These are phyloP conservation scores for Paraplagusia blochii DNA, from an alignment of 2,113 vertebrate genomes.

Conservation along the genomic window DNA sequence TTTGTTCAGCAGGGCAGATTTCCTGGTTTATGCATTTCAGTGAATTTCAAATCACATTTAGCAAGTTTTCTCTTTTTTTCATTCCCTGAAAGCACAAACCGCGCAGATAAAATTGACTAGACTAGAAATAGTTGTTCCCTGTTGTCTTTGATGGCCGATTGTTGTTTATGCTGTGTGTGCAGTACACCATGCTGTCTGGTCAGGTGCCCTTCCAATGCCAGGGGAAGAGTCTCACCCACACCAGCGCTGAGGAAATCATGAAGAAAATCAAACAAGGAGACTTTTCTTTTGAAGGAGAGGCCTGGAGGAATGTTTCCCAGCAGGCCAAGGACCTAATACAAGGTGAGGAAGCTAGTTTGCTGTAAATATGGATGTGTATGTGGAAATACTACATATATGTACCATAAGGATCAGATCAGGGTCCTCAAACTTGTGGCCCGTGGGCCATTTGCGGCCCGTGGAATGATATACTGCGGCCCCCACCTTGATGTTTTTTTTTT, in stretches of 20 bases:
- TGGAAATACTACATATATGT: too few relatives aligned
- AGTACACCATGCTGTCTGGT: slow-evolving; percentile 98
- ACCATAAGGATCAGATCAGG: too few relatives aligned
- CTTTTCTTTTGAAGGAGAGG: slow-evolving; percentile 96
- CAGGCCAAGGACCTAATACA: slow-evolving; percentile 96
- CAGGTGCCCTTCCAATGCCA: slow-evolving; percentile 97
- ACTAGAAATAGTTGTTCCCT: background rate
- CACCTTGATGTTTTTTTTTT: too few relatives aligned
- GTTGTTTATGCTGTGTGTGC: slow-evolving; percentile 33
- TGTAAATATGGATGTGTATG: too few relatives aligned
- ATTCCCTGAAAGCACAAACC: background rate
- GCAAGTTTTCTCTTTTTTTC: too few relatives aligned
- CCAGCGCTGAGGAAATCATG: slow-evolving; percentile 95
- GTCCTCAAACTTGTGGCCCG: too few relatives aligned
- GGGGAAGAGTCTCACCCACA: slow-evolving; percentile 86
- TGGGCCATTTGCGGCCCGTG: too few relatives aligned
- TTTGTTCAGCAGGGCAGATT: slow-evolving; percentile 25
- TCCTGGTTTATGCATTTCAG: slow-evolving; percentile 17
- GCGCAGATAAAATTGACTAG: background rate
- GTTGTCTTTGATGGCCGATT: background rate
- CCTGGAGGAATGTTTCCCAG: slow-evolving; percentile 95
- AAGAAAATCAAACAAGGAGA: slow-evolving; percentile 97
- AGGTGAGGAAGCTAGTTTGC: slow-evolving; percentile 70
- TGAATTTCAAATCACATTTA: too few relatives aligned
- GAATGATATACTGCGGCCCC: too few relatives aligned